These are phyloP conservation scores for Corythaeola cristata DNA, from an alignment of 2,113 vertebrate species.

Conservation along the genomic window DNA sequence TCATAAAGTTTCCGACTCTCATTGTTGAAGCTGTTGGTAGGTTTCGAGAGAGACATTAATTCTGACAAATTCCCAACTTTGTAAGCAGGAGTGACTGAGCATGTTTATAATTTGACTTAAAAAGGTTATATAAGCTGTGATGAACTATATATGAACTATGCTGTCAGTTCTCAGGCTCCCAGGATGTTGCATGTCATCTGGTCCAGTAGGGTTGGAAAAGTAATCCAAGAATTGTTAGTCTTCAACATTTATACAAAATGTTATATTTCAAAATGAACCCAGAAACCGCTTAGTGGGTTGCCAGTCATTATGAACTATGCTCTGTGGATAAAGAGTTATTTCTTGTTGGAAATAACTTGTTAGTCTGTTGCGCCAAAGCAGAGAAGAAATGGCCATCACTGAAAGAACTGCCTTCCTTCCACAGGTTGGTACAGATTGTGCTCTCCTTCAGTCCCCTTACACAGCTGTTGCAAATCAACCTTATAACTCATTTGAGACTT, in stretches of 20 bases:
- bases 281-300: background rate
- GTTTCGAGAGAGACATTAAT: background rate
- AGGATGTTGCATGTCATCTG: background rate
- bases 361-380: background rate
- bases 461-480: background rate
- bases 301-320: background rate
- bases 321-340: background rate
- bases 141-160: background rate
- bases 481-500: background rate
- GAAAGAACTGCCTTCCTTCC: background rate
- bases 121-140: background rate
- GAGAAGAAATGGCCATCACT: background rate
- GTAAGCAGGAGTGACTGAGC: background rate
- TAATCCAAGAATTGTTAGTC: background rate
- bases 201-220: background rate
- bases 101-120: background rate
- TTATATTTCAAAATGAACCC: background rate
- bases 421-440: background rate
- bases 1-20: background rate
- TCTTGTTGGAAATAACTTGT: background rate
- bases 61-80: background rate
- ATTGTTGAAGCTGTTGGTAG: background rate
- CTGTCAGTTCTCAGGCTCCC: background rate
- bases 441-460: background rate
- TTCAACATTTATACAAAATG: background rate